Conservation (phyloP, 2,113 vertebrate species). For the Acrocephalus kingi region DNA sequence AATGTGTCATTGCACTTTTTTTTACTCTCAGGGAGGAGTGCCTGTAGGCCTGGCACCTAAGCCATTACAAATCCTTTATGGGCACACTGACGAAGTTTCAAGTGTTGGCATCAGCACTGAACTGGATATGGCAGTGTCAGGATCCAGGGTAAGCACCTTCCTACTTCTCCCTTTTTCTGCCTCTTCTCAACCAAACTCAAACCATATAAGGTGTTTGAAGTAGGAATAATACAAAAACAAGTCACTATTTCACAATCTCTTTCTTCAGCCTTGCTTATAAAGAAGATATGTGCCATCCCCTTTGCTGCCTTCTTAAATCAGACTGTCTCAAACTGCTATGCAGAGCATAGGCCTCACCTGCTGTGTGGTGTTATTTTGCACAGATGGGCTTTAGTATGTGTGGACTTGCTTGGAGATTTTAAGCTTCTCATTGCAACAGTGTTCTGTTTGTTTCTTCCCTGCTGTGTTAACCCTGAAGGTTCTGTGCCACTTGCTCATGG, state of each 20-base stretch:
- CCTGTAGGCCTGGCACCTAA: constrained; percentile 87
- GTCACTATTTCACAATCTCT: neutral
- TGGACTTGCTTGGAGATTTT: neutral
- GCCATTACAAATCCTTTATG: constrained; percentile 93
- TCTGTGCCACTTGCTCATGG: neutral
- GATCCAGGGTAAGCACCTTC: constrained; percentile 82
- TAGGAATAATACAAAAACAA: neutral
- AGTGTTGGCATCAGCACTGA: constrained; percentile 94
- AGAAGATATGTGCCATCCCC: neutral
- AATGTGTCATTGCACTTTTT: constrained; percentile 60
- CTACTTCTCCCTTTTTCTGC: neutral
- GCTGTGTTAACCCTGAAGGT: neutral
- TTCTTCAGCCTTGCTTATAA: neutral
- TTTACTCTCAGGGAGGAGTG: constrained; percentile 82
- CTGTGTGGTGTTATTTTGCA: neutral
- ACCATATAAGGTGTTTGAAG: neutral
- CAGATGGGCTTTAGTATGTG: neutral
- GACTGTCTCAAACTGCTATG: neutral
- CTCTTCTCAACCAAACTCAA: neutral
- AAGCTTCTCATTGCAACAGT: neutral
- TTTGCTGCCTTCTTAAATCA: neutral
- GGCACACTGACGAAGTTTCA: constrained; percentile 89
- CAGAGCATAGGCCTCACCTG: neutral
- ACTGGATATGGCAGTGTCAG: constrained; percentile 94
- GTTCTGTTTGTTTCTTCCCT: neutral